Percentiles rank a stretch among this genome's conserved stretches.
Conservation (phyloP, 2,888 invertebrate genomes). For the Ellobium chinense region DNA sequence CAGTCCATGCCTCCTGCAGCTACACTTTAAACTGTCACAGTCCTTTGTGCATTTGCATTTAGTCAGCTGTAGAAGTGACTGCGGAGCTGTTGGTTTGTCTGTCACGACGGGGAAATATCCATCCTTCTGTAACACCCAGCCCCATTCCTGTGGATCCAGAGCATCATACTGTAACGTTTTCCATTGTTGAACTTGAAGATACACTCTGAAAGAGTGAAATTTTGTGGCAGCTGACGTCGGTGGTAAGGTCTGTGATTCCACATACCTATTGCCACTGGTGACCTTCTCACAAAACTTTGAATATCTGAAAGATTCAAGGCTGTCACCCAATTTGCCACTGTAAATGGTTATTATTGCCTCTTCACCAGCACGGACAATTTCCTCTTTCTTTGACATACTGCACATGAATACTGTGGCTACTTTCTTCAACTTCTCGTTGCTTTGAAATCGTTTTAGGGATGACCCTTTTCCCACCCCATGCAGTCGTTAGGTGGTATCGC, state of each 20-base stretch:
- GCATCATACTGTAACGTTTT: background rate
- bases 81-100: background rate
- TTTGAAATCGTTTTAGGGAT: background rate
- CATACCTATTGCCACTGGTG: background rate
- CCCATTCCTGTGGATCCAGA: background rate
- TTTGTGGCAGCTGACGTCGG: slow-evolving; percentile 42
- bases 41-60: background rate
- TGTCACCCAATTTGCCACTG: slow-evolving; percentile 21
- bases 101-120: background rate
- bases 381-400: background rate
- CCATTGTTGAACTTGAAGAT: slow-evolving; percentile 45
- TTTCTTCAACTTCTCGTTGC: background rate
- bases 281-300: slow-evolving; percentile 22
- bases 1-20: slow-evolving; percentile 15
- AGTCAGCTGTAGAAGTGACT: background rate
- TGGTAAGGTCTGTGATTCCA: slow-evolving; percentile 26
- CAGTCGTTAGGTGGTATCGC: background rate
- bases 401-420: no score
- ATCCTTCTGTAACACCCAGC: background rate
- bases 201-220: slow-evolving; percentile 39
- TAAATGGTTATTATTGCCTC: slow-evolving; percentile 11
- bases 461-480: background rate
- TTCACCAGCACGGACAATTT: background rate
- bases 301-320: slow-evolving; percentile 30
- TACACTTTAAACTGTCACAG: background rate